phyloP scores from a whole-genome alignment of 2,113 vertebrate genomes.

The Nerophis lumbriciformis region DNA sequence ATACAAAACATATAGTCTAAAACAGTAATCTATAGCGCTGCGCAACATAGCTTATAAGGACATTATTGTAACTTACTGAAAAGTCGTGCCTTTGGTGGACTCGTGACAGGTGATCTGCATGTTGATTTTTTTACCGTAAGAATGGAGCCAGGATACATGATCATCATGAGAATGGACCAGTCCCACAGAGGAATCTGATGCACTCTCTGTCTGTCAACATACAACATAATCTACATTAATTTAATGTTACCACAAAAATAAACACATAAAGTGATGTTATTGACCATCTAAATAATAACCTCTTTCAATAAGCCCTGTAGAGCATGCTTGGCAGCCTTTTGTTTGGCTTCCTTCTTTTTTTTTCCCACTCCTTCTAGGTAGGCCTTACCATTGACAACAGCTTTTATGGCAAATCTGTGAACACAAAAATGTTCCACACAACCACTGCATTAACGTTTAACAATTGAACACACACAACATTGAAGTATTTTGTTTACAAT shows the following conservation, averaged over 20 bases:
- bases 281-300: not conserved
- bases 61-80: constrained; percentile 32
- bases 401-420: constrained; percentile 58
- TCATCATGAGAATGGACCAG: constrained; percentile 20
- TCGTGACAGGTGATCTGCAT: constrained; percentile 6
- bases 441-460: not conserved
- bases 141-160: constrained; percentile 63
- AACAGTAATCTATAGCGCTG: not conserved
- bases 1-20: not conserved
- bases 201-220: constrained; percentile 24
- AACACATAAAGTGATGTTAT: not conserved
- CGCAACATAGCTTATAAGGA: not conserved
- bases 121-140: constrained; percentile 47
- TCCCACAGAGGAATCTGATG: not conserved
- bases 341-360: constrained; percentile 67
- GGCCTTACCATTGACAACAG: constrained; percentile 26
- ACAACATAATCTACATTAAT: constrained; percentile 5
- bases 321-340: constrained; percentile 64
- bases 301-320: constrained; percentile 16
- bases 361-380: constrained; percentile 58
- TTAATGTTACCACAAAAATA: not conserved
- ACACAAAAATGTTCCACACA: not conserved
- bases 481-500: not conserved
- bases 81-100: not conserved
- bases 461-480: no score